Percentiles rank a stretch among this genome's conserved stretches.
Evolutionary conservation across 2,113 vertebrate genomes (phyloP).

Genomic region (Jaculus jaculus): DNA sequence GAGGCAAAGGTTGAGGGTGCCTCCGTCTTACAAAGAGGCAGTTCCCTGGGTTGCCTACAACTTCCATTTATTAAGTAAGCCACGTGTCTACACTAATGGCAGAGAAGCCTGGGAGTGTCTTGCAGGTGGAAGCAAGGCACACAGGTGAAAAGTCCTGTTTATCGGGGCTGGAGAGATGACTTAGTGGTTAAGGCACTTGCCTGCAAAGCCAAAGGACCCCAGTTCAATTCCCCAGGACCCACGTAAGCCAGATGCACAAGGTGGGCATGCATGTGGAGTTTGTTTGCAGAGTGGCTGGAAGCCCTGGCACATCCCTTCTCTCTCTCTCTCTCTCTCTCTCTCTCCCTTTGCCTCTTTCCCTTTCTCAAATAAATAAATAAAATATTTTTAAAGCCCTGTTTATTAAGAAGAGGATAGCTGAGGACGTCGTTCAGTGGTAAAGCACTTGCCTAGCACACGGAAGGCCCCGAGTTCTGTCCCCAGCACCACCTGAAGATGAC

Average conservation of each 20-base stretch:
- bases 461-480: background rate
- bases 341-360: too few species aligned
- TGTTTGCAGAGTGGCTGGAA: too few species aligned
- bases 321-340: too few species aligned
- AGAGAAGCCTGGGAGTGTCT: background rate
- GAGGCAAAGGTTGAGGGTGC: background rate
- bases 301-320: too few species aligned
- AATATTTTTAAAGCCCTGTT: background rate
- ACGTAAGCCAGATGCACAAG: too few species aligned
- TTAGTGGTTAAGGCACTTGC: too few species aligned
- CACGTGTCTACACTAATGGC: background rate
- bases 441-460: background rate
- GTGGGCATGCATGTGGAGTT: too few species aligned
- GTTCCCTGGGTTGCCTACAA: background rate
- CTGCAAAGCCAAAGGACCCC: too few species aligned
- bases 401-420: background rate
- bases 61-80: too few species aligned
- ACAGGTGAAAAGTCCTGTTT: background rate
- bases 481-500: background rate
- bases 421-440: background rate
- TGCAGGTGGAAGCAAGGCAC: background rate
- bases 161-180: too few species aligned
- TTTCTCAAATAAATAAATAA: too few species aligned
- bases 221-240: too few species aligned
- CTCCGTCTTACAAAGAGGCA: background rate